A percentile compares a stretch with the other conserved stretches of the same genome.
phyloP scores from a whole-genome alignment of 30 jellyfish, hydroid and myxozoan genomes.

The Clytia hemisphaerica region DNA sequence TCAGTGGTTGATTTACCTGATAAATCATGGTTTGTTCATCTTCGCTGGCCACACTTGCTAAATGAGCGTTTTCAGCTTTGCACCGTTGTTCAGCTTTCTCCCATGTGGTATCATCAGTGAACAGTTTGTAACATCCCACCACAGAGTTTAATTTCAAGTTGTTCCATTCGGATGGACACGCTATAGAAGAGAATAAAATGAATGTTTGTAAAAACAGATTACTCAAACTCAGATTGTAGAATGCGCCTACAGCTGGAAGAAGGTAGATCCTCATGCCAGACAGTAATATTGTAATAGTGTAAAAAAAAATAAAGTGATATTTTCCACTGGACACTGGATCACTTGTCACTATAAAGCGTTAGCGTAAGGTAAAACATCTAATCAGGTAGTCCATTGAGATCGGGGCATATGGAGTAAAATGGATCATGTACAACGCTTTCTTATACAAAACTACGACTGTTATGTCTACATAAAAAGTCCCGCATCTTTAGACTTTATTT shows the following conservation, averaged over 20 bases:
- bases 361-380: no score
- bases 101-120: constrained; percentile 63
- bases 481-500: no score
- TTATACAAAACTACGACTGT: no score
- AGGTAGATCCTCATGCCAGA: not conserved
- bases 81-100: constrained; percentile 94
- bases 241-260: not conserved
- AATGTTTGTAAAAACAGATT: not conserved
- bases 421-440: no score
- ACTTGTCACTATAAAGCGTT: no score
- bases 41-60: constrained; percentile 69
- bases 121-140: constrained; percentile 75
- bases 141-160: constrained; percentile 62
- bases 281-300: no score
- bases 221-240: not conserved
- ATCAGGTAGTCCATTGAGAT: no score
- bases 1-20: constrained; percentile 40
- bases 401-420: no score
- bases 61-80: constrained; percentile 57
- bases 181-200: not conserved
- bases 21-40: constrained; percentile 93
- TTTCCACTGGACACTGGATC: no score
- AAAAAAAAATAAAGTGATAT: no score
- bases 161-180: constrained; percentile 86
- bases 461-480: no score